Evolutionary conservation across 2,797 vertebrate genomes (phyloP), one percentile per base, ranked within the genome.

Genomic region (Ceryle rudis): DNA sequence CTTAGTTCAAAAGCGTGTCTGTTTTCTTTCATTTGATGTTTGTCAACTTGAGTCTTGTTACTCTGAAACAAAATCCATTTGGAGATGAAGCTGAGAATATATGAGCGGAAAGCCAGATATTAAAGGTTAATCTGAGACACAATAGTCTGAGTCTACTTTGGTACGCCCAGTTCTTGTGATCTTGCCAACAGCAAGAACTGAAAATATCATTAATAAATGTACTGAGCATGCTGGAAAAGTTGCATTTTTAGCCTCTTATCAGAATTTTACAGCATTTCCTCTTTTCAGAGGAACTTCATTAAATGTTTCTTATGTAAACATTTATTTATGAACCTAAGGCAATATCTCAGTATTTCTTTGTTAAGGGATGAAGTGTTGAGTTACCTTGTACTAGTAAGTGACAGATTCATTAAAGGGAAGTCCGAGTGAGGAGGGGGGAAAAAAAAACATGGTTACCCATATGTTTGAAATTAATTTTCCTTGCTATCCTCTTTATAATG

Each of bases 391-490:
- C 18, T 79, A 67, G n/a, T 37, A 86, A 72, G n/a, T 73, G 35
- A 95, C 66, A 57, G 42, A 54, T 81, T 95, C 81, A 89, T 84
- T 47, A 86, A 95, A 89, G 51, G 37, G 58, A 84, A 71, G 54
- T 73, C 28, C 6, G 5, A 89, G 33, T 67, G n/a, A 65, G 71
- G 66, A 86, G 11, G 54, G 57, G 3, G 54, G 47, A 13, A 1
- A 6, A 57, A 71, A 71, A 67, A 62, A 72, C 49, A 57, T 29
- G 14, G 15, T 67, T 95, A 60, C 35, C 81, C 39, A 85, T 88
- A 80, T 86, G 29, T 78, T 96, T 95, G 65, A 89, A 94, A 96
- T 94, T 95, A 84, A 89, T 90, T 94, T 94, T 93, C 16, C 62
- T 80, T 21, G 14, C 22, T 62, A 33, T 58, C 33, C 10, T 89